Evolutionary conservation across 2,113 vertebrate species (phyloP).

Genomic region (Numenius arquata): DNA sequence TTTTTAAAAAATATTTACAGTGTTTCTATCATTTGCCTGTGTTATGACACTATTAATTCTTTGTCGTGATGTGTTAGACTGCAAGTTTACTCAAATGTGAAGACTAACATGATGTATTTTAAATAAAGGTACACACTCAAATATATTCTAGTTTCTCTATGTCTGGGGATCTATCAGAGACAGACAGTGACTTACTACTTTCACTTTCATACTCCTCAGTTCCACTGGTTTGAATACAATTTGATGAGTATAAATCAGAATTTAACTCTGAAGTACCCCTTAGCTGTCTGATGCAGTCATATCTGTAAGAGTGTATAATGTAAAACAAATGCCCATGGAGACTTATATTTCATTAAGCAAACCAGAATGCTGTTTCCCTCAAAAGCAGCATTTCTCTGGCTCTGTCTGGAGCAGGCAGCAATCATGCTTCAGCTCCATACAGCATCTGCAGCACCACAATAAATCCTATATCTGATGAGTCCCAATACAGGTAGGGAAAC

Average conservation of each 20-base stretch:
- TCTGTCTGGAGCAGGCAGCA: neutral
- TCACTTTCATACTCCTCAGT: neutral
- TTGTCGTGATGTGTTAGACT: neutral
- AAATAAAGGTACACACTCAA: neutral
- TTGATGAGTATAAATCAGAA: neutral
- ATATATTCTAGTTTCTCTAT: neutral
- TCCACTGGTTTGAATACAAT: neutral
- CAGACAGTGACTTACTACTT: neutral
- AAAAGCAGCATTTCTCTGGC: neutral
- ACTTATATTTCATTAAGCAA: neutral
- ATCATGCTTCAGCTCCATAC: neutral
- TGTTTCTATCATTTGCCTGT: neutral
- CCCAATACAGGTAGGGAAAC: neutral
- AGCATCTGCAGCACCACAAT: neutral
- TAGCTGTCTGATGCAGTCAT: neutral
- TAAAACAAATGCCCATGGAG: neutral
- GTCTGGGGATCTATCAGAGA: neutral
- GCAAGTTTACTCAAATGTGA: neutral
- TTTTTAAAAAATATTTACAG: neutral
- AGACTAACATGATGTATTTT: neutral
- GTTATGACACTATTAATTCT: constrained; percentile 1
- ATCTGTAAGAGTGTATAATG: neutral
- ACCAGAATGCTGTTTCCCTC: neutral
- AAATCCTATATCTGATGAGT: neutral
- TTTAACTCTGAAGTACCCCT: neutral